Percentiles rank a stretch among this genome's conserved stretches.
Conservation (phyloP, 2,797 vertebrate genomes). For the Girardinus metallicus region DNA sequence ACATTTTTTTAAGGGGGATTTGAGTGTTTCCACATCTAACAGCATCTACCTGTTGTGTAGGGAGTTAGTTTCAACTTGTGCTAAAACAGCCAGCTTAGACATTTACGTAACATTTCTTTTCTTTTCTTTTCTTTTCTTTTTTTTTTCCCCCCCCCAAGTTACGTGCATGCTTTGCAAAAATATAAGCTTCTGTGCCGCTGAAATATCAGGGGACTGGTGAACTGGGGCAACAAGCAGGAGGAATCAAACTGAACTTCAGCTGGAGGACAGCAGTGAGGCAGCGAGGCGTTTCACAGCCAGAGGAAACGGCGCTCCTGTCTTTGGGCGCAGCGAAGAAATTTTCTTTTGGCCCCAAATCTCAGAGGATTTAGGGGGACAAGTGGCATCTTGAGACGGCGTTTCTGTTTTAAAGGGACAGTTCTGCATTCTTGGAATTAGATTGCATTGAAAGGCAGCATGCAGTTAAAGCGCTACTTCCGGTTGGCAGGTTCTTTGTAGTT, state of each 20-base stretch:
- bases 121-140: too few relatives aligned
- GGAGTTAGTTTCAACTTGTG: not conserved
- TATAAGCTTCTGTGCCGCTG: slow-evolving; percentile 14
- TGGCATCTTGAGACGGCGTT: not conserved
- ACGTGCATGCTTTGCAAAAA: not conserved
- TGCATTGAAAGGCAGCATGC: not conserved
- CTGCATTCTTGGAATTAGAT: not conserved
- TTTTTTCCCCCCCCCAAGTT: not conserved
- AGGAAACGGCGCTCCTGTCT: not conserved
- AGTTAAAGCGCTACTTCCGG: not conserved
- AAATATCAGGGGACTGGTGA: slow-evolving; percentile 15
- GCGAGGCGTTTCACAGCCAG: slow-evolving; percentile 1
- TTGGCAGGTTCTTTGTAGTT: not conserved
- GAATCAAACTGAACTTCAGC: slow-evolving; percentile 17
- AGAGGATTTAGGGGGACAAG: not conserved
- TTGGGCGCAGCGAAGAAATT: not conserved
- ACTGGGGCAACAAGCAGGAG: slow-evolving; percentile 20
- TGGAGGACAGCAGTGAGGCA: slow-evolving; percentile 18
- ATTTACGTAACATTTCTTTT: not conserved
- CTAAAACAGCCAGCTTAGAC: not conserved
- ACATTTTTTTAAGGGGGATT: not conserved
- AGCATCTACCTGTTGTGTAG: not conserved
- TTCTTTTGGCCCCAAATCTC: not conserved
- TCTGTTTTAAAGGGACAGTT: slow-evolving; percentile 1
- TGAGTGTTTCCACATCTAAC: not conserved